A percentile compares a stretch with the other conserved stretches of the same genome.
Conservation (phyloP, 2,113 vertebrate genomes). For the Trichechus manatus region DNA sequence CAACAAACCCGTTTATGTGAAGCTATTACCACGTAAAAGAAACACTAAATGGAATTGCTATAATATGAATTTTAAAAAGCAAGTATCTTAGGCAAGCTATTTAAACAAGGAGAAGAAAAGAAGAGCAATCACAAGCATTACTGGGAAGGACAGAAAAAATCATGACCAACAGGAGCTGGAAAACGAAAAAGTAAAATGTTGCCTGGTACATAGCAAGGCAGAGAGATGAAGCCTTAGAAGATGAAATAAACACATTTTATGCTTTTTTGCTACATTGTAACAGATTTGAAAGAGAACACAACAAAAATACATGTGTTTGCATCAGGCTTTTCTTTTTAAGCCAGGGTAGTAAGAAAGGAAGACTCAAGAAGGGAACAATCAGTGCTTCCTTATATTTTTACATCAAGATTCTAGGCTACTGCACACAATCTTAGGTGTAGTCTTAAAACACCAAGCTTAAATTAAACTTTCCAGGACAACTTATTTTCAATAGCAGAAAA, state of each 20-base stretch:
- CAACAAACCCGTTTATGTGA: neutral
- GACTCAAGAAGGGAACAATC: neutral
- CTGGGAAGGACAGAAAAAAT: neutral
- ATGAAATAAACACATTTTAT: neutral
- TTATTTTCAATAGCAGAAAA: neutral
- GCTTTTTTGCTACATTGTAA: neutral
- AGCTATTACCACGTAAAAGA: neutral
- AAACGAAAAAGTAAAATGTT: neutral
- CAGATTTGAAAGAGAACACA: neutral
- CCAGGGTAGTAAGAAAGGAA: neutral
- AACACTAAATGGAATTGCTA: neutral
- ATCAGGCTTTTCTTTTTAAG: conserved; percentile 2
- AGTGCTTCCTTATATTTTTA: neutral
- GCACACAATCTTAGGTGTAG: neutral
- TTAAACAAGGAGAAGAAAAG: neutral
- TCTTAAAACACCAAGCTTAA: neutral
- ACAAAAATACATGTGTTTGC: neutral
- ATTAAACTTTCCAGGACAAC: neutral
- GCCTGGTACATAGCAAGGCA: neutral
- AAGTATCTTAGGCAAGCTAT: neutral
- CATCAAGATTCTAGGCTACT: neutral
- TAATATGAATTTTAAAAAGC: conserved; percentile 2
- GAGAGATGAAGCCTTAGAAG: neutral
- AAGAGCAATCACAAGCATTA: neutral
- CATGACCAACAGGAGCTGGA: neutral